Evolutionary conservation across 1,140 invertebrate species (phyloP).

Genomic region (Drosophila miranda): DNA sequence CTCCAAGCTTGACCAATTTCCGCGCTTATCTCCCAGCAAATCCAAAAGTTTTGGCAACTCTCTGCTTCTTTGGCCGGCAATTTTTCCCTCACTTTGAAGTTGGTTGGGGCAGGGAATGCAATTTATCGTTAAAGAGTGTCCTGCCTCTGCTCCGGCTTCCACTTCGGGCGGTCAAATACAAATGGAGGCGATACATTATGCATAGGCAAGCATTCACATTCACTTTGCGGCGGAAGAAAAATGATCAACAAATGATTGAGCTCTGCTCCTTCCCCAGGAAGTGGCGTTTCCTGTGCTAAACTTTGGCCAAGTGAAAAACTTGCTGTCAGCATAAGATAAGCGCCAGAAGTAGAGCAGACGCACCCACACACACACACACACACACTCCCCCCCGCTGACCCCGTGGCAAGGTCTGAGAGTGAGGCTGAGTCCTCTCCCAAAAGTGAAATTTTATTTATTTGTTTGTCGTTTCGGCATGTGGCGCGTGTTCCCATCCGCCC

Average conservation of each 20-base stretch:
- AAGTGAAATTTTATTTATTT: conserved; percentile 78
- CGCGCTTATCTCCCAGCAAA: conserved; percentile 17
- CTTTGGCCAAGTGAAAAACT: conserved; percentile 78
- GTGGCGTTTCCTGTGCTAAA: conserved; percentile 51
- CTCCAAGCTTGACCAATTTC: conserved; percentile 37
- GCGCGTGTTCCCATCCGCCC: conserved; percentile 50
- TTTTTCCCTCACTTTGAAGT: conserved; percentile 23
- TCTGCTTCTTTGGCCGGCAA: conserved; percentile 18
- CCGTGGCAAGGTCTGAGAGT: neutral
- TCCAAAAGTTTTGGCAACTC: conserved; percentile 26
- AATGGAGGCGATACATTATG: conserved; percentile 64
- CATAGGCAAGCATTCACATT: conserved; percentile 25
- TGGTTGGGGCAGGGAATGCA: too few relatives aligned
- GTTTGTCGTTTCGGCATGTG: conserved; percentile 71
- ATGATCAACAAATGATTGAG: conserved; percentile 75
- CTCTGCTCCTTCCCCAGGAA: conserved; percentile 24
- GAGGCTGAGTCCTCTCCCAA: conserved; percentile 11
- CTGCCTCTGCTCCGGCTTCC: neutral
- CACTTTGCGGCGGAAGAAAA: conserved; percentile 44
- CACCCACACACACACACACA: conserved; percentile 17
- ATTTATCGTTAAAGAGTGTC: neutral
- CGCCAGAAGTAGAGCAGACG: conserved; percentile 77
- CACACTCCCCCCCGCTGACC: conserved; percentile 45
- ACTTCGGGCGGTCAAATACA: conserved; percentile 26
- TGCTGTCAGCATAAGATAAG: conserved; percentile 80